Conservation (phyloP, 1,140 invertebrate genomes). For the Drosophila murphyi region DNA sequence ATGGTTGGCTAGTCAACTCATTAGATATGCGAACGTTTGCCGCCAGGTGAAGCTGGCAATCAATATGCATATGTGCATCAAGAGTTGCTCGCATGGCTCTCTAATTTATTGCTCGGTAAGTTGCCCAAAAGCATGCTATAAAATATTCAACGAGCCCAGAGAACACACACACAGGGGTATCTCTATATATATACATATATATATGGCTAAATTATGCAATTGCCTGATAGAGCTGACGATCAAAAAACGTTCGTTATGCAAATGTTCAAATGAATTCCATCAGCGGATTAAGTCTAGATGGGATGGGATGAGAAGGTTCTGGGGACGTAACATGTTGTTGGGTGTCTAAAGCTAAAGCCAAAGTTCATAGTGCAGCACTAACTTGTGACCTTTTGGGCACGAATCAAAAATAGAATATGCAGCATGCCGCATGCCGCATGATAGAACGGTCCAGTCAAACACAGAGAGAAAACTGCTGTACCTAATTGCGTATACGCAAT, state of each 20-base stretch:
- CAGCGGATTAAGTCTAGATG: neutral
- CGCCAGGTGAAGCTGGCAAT: constrained; percentile 45
- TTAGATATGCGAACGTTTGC: constrained; percentile 50
- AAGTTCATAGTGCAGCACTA: constrained; percentile 51
- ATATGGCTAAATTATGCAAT: constrained; percentile 33
- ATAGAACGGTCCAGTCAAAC: neutral
- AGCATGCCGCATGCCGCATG: constrained; percentile 27
- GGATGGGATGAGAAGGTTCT: neutral
- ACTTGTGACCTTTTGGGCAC: constrained; percentile 44
- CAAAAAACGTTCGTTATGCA: constrained; percentile 39
- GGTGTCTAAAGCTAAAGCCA: constrained; percentile 7
- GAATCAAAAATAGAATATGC: constrained; percentile 53
- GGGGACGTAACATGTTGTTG: neutral
- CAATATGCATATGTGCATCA: constrained; percentile 47
- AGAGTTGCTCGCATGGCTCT: constrained; percentile 29
- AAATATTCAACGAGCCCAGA: constrained; percentile 65
- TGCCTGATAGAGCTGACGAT: constrained; percentile 22
- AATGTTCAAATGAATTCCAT: constrained; percentile 28
- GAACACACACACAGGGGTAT: constrained; percentile 1
- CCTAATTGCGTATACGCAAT: no score
- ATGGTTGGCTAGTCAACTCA: constrained; percentile 13
- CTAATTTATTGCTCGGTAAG: constrained; percentile 71
- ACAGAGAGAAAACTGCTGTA: neutral
- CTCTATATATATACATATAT: constrained; percentile 2
- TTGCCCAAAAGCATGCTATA: constrained; percentile 74